Conservation (phyloP, 2,797 vertebrate genomes). For the Uromys caudimaculatus region DNA sequence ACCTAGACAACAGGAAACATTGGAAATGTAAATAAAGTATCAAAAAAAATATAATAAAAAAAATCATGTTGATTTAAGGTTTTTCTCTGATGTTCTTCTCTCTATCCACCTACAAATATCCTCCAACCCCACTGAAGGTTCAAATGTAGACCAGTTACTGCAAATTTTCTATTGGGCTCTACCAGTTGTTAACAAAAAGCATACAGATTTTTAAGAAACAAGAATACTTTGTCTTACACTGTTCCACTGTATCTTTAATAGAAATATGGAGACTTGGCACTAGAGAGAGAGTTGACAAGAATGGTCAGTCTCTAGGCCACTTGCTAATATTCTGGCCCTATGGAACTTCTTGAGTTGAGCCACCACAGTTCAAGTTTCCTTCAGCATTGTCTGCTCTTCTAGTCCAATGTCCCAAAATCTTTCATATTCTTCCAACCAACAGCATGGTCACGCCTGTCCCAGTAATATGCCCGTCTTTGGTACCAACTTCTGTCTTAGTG, state of each 20-base stretch:
- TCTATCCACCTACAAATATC: neutral
- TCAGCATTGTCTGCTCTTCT: neutral
- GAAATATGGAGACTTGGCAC: neutral
- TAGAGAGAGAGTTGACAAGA: neutral
- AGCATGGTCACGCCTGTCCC: neutral
- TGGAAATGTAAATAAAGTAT: too few relatives aligned
- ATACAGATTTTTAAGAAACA: neutral
- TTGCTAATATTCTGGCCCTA: neutral
- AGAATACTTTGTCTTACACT: constrained; percentile 32
- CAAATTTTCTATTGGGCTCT: constrained; percentile 16
- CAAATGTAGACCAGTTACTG: neutral
- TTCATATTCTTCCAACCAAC: neutral
- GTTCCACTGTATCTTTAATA: constrained; percentile 46
- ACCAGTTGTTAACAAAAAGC: constrained; percentile 26
- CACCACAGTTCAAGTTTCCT: neutral
- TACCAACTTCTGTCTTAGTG: neutral
- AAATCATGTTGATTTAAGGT: neutral
- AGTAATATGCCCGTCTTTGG: neutral
- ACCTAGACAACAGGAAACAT: too few relatives aligned
- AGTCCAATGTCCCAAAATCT: neutral
- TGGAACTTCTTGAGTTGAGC: neutral
- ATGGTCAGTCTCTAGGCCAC: neutral
- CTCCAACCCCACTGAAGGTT: neutral
- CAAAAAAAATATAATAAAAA: too few relatives aligned
- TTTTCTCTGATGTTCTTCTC: neutral